Percentiles rank a stretch among this genome's conserved stretches.
Evolutionary conservation across 1,140 invertebrate genomes (phyloP).

Genomic region (Melitaea cinxia): DNA sequence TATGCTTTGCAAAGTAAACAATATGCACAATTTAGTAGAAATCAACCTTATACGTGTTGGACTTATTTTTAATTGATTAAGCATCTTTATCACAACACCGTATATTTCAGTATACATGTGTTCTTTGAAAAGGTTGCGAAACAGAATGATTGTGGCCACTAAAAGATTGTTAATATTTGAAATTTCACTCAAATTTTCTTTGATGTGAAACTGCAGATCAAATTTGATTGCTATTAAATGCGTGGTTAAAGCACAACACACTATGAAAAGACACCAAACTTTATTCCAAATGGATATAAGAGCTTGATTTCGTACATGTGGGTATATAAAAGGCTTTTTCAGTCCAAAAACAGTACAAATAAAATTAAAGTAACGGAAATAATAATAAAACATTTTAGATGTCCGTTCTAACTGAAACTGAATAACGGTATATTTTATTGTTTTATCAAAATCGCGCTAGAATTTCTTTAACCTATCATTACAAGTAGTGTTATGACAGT

Average conservation of each 20-base stretch:
- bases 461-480: too few species aligned
- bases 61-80: slow-evolving; percentile 43
- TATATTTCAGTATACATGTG: slow-evolving; percentile 41
- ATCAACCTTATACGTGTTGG: slow-evolving; percentile 44
- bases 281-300: slow-evolving; percentile 17
- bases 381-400: slow-evolving; percentile 53
- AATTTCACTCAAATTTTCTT: slow-evolving; percentile 45
- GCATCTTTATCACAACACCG: slow-evolving; percentile 38
- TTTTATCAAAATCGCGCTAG: too few species aligned
- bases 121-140: slow-evolving; percentile 38
- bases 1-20: slow-evolving; percentile 36
- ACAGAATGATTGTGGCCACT: slow-evolving; percentile 46
- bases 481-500: too few species aligned
- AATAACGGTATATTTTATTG: background rate
- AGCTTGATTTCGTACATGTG: background rate
- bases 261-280: slow-evolving; percentile 37
- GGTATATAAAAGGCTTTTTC: slow-evolving; percentile 41
- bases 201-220: slow-evolving; percentile 35
- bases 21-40: slow-evolving; percentile 48
- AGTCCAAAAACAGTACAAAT: slow-evolving; percentile 51
- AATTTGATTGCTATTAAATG: slow-evolving; percentile 35
- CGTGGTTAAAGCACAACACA: slow-evolving; percentile 11
- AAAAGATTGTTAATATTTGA: slow-evolving; percentile 51
- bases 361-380: slow-evolving; percentile 50
- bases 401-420: background rate